Evolutionary conservation across 1,140 invertebrate genomes (phyloP).

Genomic region (Calycopis cecrops): DNA sequence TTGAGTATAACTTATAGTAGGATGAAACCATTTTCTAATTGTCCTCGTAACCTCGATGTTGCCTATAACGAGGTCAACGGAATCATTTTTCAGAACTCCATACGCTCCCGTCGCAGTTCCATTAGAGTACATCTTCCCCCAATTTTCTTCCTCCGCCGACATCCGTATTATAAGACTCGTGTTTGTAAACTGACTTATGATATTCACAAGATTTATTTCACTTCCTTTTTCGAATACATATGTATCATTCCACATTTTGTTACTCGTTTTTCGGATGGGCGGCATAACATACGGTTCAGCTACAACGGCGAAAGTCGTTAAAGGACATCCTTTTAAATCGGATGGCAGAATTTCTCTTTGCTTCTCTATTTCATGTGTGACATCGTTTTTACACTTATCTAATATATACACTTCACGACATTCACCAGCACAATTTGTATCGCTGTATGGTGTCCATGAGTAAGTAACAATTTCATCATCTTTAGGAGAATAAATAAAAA

Average conservation of each 20-base stretch:
- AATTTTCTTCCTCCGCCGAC: constrained; percentile 58
- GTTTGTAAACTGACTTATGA: constrained; percentile 64
- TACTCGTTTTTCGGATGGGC: constrained; percentile 43
- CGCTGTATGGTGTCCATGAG: constrained; percentile 65
- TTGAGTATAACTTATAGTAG: constrained; percentile 66
- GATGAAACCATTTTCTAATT: constrained; percentile 62
- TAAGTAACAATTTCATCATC: constrained; percentile 55
- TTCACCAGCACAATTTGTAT: constrained; percentile 60
- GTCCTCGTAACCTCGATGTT: constrained; percentile 67
- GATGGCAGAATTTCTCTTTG: constrained; percentile 56
- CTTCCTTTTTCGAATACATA: constrained; percentile 65
- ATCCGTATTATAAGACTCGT: constrained; percentile 60
- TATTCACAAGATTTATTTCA: constrained; percentile 68
- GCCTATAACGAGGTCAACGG: constrained; percentile 61
- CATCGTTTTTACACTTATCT: constrained; percentile 59
- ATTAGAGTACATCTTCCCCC: constrained; percentile 51
- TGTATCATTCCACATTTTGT: constrained; percentile 46
- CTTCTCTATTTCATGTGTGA: constrained; percentile 43
- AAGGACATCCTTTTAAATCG: constrained; percentile 63
- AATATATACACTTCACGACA: constrained; percentile 62
- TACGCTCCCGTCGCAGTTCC: constrained; percentile 58
- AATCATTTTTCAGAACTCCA: constrained; percentile 46
- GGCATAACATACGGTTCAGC: constrained; percentile 71
- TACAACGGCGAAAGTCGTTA: constrained; percentile 60
- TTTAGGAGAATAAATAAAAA: constrained; percentile 53